phyloP scores from a whole-genome alignment of 2,888 invertebrate species.

The Meandrusa payeni region DNA sequence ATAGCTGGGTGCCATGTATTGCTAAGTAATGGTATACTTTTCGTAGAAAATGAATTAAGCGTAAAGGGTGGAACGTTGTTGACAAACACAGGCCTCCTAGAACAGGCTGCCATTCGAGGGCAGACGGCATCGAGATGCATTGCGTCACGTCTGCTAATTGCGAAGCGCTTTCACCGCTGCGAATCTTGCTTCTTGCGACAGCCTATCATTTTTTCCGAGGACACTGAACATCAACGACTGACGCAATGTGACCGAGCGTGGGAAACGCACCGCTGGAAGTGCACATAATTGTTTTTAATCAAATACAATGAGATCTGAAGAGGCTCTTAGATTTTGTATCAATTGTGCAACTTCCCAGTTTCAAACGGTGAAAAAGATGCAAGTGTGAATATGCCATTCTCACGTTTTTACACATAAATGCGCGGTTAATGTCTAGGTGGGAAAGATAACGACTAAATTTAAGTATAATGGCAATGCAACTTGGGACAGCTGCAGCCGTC shows the following conservation, averaged over 20 bases:
- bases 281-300: constrained; percentile 1
- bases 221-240: constrained; percentile 27
- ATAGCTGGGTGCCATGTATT: no score
- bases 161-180: constrained; percentile 42
- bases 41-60: no score
- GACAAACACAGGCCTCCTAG: constrained; percentile 15
- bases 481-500: background rate
- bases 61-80: background rate
- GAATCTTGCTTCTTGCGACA: constrained; percentile 39
- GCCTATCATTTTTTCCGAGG: constrained; percentile 39
- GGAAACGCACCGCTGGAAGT: constrained; percentile 16
- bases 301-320: constrained; percentile 10
- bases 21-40: no score
- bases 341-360: constrained; percentile 10
- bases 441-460: background rate
- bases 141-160: constrained; percentile 46
- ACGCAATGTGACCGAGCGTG: constrained; percentile 23
- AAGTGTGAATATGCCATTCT: background rate
- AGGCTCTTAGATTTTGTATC: background rate
- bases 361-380: background rate
- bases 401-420: constrained; percentile 8
- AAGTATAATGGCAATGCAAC: background rate
- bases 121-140: constrained; percentile 34
- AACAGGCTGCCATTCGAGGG: constrained; percentile 28
- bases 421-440: background rate